A percentile compares a stretch with the other conserved stretches of the same genome.
These are phyloP conservation scores for Chironomus striatipennis DNA, from an alignment of 1,140 invertebrate species.

Conservation along the genomic window DNA sequence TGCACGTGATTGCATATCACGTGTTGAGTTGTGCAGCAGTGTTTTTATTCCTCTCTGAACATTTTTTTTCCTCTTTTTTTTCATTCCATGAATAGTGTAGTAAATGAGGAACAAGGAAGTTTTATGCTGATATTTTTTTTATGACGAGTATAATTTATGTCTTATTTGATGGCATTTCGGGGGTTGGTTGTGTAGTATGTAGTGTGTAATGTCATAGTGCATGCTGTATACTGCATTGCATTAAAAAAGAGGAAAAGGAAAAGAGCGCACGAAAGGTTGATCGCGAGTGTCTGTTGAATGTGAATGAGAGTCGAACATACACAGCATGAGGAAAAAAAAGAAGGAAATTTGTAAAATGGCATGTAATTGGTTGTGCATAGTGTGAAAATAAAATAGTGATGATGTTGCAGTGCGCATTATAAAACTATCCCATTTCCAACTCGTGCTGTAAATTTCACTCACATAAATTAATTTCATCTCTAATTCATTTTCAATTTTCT, in stretches of 20 bases:
- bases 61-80: background rate
- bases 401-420: background rate
- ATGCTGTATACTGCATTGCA: no score
- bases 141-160: conserved; percentile 17
- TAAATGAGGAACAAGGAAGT: background rate
- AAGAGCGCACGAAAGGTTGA: background rate
- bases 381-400: background rate
- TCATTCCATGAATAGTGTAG: background rate
- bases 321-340: no score
- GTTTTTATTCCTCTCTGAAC: no score
- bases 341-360: background rate
- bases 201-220: conserved; percentile 4
- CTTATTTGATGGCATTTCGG: background rate
- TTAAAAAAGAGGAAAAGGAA: no score
- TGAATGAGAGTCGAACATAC: background rate
- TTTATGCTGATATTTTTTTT: conserved; percentile 17
- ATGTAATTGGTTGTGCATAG: conserved; percentile 7
- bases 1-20: conserved; percentile 17
- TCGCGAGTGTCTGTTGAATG: background rate
- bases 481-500: conserved; percentile 10
- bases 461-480: conserved; percentile 14
- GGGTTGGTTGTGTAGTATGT: conserved; percentile 7
- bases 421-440: background rate
- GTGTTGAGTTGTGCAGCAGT: background rate
- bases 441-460: background rate